These are phyloP conservation scores for Clavelina lepadiformis DNA, from an alignment of 23 tunicate genomes.

Conservation along the genomic window DNA sequence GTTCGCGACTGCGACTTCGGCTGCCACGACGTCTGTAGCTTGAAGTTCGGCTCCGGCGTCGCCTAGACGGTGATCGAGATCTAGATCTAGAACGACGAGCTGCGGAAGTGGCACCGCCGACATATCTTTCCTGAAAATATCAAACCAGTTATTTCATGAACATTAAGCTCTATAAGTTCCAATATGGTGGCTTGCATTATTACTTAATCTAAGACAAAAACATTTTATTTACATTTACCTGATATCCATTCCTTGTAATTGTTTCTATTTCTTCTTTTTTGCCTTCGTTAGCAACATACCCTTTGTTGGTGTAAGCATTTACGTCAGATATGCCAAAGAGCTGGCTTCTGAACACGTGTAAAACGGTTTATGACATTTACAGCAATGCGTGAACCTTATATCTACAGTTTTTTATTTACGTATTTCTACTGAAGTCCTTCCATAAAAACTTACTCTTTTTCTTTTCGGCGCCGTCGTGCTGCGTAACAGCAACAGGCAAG, in stretches of 20 bases:
- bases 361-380: too few species aligned
- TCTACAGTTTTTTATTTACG: background rate
- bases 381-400: too few species aligned
- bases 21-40: slow-evolving; percentile 15
- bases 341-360: too few species aligned
- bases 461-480: slow-evolving; percentile 31
- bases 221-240: too few species aligned
- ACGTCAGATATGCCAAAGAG: too few species aligned
- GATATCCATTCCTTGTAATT: background rate
- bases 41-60: slow-evolving; percentile 12
- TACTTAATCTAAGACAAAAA: too few species aligned
- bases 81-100: slow-evolving; percentile 8
- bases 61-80: slow-evolving; percentile 23
- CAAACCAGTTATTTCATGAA: background rate
- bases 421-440: too few species aligned
- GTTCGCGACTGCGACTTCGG: slow-evolving; percentile 1
- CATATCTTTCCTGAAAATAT: slow-evolving; percentile 16
- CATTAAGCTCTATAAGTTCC: too few species aligned
- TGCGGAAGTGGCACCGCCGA: slow-evolving; percentile 12
- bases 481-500: slow-evolving; percentile 48
- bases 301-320: slow-evolving; percentile 16
- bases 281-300: background rate
- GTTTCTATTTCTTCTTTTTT: background rate
- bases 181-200: too few species aligned
- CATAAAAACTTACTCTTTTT: slow-evolving; percentile 60